phyloP scores from a whole-genome alignment of 2,797 vertebrate species.

The Echeneis naucrates region DNA sequence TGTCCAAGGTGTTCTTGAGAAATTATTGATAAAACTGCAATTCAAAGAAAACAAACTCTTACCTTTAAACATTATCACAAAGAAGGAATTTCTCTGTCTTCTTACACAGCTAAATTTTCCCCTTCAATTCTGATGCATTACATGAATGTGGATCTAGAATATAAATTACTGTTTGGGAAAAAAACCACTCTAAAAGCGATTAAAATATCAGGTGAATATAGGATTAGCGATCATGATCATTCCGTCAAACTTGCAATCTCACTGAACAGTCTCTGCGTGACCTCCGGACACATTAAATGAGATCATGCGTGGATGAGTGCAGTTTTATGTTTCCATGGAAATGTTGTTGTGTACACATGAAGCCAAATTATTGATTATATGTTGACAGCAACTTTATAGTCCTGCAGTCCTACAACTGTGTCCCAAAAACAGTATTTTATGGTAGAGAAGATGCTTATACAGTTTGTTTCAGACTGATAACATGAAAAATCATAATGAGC shows the following conservation, averaged over 20 bases:
- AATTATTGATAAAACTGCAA: constrained; percentile 38
- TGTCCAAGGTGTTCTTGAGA: constrained; percentile 38
- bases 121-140: background rate
- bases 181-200: no score
- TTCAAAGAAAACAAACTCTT: constrained; percentile 22
- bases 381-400: constrained; percentile 47
- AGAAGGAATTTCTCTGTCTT: background rate
- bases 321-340: constrained; percentile 40
- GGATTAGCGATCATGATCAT: no score
- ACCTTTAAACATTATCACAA: background rate
- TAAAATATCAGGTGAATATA: no score
- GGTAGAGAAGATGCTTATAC: background rate
- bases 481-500: background rate
- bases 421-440: background rate
- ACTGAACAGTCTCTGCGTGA: constrained; percentile 18
- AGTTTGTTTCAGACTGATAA: constrained; percentile 4
- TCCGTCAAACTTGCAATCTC: background rate
- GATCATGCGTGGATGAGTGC: constrained; percentile 20
- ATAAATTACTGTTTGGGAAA: no score
- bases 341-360: constrained; percentile 28
- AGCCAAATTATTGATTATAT: constrained; percentile 51
- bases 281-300: constrained; percentile 2
- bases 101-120: background rate
- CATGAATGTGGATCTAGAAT: no score
- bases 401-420: constrained; percentile 19